Conservation (phyloP, 1,140 invertebrate genomes). For the Apis dorsata region DNA sequence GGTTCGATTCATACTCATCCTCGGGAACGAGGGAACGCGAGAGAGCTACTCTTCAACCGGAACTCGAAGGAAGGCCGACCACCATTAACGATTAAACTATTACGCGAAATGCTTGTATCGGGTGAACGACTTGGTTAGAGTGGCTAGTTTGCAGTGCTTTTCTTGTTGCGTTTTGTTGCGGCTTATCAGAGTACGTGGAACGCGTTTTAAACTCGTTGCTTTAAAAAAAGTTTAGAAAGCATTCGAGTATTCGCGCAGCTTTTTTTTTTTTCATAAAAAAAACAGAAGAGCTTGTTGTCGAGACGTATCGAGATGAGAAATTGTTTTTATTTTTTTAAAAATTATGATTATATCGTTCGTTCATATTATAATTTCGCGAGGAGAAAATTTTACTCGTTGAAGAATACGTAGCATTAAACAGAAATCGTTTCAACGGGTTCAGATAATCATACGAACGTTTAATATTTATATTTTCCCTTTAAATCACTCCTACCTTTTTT, state of each 20-base stretch:
- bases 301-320: too few species aligned
- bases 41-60: background rate
- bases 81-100: constrained; percentile 29
- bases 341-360: too few species aligned
- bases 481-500: background rate
- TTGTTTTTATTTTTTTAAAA: too few species aligned
- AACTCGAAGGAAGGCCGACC: background rate
- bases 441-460: background rate
- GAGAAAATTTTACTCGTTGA: too few species aligned
- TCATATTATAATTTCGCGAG: too few species aligned
- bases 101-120: constrained; percentile 5
- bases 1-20: background rate
- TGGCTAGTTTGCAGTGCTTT: background rate
- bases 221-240: too few species aligned
- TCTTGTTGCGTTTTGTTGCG: background rate
- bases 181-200: background rate
- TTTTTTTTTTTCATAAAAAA: too few species aligned
- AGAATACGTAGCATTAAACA: too few species aligned
- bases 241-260: too few species aligned
- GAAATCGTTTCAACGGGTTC: too few species aligned
- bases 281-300: too few species aligned
- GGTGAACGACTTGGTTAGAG: constrained; percentile 3
- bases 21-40: background rate
- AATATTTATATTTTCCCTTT: background rate
- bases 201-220: background rate